Evolutionary conservation across 2,113 vertebrate species (phyloP).

Genomic region (Gila orcuttii): DNA sequence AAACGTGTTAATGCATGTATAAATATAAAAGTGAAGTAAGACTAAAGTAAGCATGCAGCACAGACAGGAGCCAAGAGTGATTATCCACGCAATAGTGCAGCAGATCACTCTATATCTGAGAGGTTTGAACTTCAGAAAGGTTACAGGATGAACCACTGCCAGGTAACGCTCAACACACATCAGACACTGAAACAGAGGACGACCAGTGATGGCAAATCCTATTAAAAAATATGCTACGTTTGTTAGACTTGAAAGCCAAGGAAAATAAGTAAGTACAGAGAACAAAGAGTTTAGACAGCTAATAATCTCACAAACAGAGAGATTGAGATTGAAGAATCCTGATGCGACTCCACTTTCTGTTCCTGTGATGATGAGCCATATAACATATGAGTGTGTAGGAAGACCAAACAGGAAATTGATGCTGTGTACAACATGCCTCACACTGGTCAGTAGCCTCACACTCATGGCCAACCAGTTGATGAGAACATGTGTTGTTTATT

Average conservation of each 20-base stretch:
- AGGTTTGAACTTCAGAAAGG: too few species aligned
- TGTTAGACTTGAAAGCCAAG: not conserved
- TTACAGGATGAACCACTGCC: too few species aligned
- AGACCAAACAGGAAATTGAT: slow-evolving; percentile 1
- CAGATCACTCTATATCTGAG: too few species aligned
- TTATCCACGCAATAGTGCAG: too few species aligned
- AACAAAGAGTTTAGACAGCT: not conserved
- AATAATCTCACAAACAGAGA: slow-evolving; percentile 6
- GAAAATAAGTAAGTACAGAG: not conserved
- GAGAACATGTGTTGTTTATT: too few species aligned
- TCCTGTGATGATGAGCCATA: not conserved
- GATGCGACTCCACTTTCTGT: not conserved
- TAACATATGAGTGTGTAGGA: not conserved
- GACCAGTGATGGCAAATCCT: not conserved
- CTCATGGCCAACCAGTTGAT: too few species aligned
- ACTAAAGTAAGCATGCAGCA: not conserved
- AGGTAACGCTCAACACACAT: too few species aligned
- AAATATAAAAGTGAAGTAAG: not conserved
- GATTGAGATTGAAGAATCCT: not conserved
- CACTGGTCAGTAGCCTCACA: not conserved
- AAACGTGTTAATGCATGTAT: not conserved
- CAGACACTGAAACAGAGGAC: too few species aligned
- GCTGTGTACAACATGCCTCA: not conserved
- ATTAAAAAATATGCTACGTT: not conserved
- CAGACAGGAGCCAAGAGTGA: not conserved